A percentile compares a stretch with the other conserved stretches of the same genome.
phyloP scores from a whole-genome alignment of 2,113 vertebrate species.

The Corythornis cristatus region DNA sequence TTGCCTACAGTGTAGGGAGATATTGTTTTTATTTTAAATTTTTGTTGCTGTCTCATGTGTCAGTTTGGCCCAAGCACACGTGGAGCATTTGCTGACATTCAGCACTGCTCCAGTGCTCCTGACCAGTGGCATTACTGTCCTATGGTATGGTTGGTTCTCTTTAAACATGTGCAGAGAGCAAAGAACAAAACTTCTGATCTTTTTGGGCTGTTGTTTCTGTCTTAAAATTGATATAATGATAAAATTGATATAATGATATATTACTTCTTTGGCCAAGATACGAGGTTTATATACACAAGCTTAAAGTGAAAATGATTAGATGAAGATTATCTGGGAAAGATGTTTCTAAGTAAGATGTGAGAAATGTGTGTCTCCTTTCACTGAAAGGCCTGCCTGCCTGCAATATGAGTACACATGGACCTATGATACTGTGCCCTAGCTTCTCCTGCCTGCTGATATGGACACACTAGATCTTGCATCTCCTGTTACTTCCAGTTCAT shows the following conservation, averaged over 20 bases:
- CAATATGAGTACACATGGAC: neutral
- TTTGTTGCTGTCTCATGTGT: neutral
- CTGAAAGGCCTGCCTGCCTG: neutral
- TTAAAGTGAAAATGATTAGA: neutral
- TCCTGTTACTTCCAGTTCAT: neutral
- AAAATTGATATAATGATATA: neutral
- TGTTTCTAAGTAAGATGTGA: neutral
- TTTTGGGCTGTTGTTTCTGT: neutral
- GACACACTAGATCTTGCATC: neutral
- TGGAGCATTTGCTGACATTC: neutral
- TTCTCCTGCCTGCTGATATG: neutral
- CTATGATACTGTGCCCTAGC: accelerated
- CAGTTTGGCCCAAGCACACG: neutral
- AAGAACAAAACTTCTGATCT: neutral
- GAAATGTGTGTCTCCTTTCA: neutral
- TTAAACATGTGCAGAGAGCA: neutral
- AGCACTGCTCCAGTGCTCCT: neutral
- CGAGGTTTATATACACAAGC: neutral
- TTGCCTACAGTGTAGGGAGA: neutral
- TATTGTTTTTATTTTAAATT: neutral
- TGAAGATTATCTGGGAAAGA: neutral
- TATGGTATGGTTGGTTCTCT: neutral
- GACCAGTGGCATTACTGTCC: neutral
- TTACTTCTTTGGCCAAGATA: neutral
- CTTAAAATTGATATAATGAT: neutral